Evolutionary conservation across 2,797 vertebrate species (phyloP).

Genomic region (Onychomys torridus): DNA sequence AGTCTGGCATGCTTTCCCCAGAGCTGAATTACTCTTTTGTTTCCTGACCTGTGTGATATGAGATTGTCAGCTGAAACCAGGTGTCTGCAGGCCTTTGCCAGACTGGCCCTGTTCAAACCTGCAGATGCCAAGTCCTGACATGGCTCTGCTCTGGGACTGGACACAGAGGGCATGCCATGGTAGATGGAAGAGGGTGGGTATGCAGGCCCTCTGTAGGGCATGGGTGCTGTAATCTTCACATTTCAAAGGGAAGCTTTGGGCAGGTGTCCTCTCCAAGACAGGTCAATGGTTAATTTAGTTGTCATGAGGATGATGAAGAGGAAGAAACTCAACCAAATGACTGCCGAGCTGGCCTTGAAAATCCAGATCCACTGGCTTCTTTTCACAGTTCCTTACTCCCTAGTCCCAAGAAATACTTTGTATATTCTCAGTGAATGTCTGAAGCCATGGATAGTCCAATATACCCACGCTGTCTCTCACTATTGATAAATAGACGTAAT

Average conservation of each 20-base stretch:
- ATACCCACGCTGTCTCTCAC: not conserved
- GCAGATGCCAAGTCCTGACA: rapidly evolving
- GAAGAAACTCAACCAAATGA: constrained; percentile 7
- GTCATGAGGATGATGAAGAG: not conserved
- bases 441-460: not conserved
- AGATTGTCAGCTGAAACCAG: not conserved
- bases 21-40: constrained; percentile 67
- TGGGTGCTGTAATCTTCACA: rapidly evolving
- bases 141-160: not conserved
- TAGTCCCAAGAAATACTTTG: not conserved
- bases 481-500: not conserved
- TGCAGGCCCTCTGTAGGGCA: not conserved
- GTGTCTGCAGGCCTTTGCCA: not conserved
- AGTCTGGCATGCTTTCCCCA: constrained; percentile 46
- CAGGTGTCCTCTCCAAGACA: rapidly evolving
- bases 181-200: not conserved
- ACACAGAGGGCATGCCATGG: not conserved
- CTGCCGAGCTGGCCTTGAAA: not conserved
- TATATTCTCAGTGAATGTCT: not conserved
- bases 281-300: not conserved
- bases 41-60: not conserved
- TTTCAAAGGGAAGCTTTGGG: not conserved
- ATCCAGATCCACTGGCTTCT: not conserved
- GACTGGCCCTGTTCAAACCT: rapidly evolving
- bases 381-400: not conserved